Percentiles rank a stretch among this genome's conserved stretches.
These are phyloP conservation scores for Catostylus mosaicus DNA, from an alignment of 30 jellyfish, hydroid and myxozoan species.

Conservation along the genomic window DNA sequence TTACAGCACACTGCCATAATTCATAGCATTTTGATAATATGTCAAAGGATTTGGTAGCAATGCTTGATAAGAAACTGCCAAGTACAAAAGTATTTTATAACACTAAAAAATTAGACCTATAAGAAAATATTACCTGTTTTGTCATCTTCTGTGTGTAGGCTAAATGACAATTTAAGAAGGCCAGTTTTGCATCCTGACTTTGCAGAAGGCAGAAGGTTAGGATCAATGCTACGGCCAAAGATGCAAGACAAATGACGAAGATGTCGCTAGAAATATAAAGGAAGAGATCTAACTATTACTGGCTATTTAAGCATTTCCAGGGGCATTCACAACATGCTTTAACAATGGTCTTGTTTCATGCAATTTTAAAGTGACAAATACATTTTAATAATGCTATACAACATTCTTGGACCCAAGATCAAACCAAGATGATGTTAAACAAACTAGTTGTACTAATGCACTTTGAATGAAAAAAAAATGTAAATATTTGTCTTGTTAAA, in stretches of 20 bases:
- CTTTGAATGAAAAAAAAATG: too few relatives aligned
- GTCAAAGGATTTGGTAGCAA: too few relatives aligned
- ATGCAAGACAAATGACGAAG: slow-evolving; percentile 87
- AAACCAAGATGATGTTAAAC: too few relatives aligned
- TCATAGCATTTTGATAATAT: too few relatives aligned
- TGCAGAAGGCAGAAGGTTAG: slow-evolving; percentile 66
- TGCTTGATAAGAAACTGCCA: too few relatives aligned
- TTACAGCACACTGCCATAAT: too few relatives aligned
- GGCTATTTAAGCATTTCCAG: neutral
- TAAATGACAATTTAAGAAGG: slow-evolving; percentile 69
- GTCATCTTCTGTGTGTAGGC: slow-evolving; percentile 71
- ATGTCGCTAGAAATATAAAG: slow-evolving; percentile 38
- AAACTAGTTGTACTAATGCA: too few relatives aligned
- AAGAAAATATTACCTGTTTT: slow-evolving; percentile 55
- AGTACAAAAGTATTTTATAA: too few relatives aligned
- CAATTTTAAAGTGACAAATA: neutral
- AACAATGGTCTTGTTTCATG: neutral
- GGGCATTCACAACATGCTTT: neutral
- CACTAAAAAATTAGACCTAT: too few relatives aligned
- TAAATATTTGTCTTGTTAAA: too few relatives aligned
- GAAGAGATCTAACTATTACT: neutral
- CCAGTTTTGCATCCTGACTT: slow-evolving; percentile 62
- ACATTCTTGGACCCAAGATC: neutral
- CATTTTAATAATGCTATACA: neutral
- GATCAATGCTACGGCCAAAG: slow-evolving; percentile 84